Percentiles rank a stretch among this genome's conserved stretches.
phyloP scores from a whole-genome alignment of 2,888 invertebrate genomes.

The Parnassius apollo region DNA sequence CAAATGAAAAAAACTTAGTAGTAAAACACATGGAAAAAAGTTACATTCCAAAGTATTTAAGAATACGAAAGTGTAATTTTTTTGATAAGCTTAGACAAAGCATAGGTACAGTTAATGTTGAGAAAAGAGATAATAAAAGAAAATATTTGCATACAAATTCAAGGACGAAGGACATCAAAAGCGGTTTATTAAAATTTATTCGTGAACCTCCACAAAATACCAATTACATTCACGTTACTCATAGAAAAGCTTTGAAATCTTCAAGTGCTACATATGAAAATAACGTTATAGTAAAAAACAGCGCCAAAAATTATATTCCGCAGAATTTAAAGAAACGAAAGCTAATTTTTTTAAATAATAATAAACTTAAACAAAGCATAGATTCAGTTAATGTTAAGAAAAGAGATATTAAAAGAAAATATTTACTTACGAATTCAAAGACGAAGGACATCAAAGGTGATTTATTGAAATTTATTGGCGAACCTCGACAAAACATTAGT shows the following conservation, averaged over 20 bases:
- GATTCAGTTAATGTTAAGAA: neutral
- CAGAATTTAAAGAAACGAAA: slow-evolving; percentile 36
- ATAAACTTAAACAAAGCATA: neutral
- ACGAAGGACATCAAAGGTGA: slow-evolving; percentile 44
- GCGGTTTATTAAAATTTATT: slow-evolving; percentile 47
- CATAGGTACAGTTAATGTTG: neutral
- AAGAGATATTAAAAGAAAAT: neutral
- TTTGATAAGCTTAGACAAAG: neutral
- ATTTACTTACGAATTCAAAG: slow-evolving; percentile 29
- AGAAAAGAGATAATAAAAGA: neutral
- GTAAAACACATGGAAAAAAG: slow-evolving; percentile 33
- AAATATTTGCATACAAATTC: slow-evolving; percentile 14
- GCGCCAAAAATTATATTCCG: slow-evolving; percentile 45
- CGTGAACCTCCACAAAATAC: slow-evolving; percentile 39
- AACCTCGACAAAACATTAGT: slow-evolving; percentile 39
- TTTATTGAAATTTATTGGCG: slow-evolving; percentile 45
- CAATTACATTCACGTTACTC: slow-evolving; percentile 18
- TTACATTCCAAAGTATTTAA: slow-evolving; percentile 47
- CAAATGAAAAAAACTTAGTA: slow-evolving; percentile 34
- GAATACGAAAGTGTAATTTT: slow-evolving; percentile 13
- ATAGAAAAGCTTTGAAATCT: slow-evolving; percentile 21
- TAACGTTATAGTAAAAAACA: slow-evolving; percentile 5
- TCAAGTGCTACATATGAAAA: slow-evolving; percentile 34
- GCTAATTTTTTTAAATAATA: slow-evolving; percentile 2
- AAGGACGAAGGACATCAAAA: slow-evolving; percentile 43